Conservation (phyloP, 2,113 vertebrate genomes). For the Thinocorus orbignyianus region DNA sequence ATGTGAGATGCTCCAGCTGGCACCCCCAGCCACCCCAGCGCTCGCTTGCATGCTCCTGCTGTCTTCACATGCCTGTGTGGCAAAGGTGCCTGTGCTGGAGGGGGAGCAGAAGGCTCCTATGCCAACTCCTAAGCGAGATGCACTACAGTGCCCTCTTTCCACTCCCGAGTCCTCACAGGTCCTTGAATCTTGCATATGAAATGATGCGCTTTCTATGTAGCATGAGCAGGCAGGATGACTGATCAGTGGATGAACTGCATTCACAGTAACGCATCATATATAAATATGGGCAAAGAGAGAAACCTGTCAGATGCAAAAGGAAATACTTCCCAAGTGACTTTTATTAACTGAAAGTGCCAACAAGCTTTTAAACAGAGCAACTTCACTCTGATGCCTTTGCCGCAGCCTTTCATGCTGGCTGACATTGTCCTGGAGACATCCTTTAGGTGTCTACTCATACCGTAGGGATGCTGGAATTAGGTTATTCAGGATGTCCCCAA, state of each 20-base stretch:
- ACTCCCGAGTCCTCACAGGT: neutral
- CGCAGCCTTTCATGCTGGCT: neutral
- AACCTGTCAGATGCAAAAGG: conserved; percentile 5
- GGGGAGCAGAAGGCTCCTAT: neutral
- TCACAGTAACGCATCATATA: neutral
- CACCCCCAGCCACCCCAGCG: fast-evolving
- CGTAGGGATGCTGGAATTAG: neutral
- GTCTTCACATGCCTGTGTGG: neutral
- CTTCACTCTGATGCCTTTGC: neutral
- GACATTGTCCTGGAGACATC: conserved; percentile 30
- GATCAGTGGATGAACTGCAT: neutral
- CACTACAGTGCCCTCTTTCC: fast-evolving
- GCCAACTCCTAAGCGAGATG: neutral
- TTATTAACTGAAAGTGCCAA: neutral
- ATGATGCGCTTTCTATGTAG: fast-evolving
- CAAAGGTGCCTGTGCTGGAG: neutral
- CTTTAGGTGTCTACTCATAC: conserved; percentile 13
- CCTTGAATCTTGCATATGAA: fast-evolving
- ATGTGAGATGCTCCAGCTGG: neutral
- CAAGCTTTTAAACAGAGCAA: neutral
- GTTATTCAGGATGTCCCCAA: conserved; percentile 33
- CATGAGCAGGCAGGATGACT: neutral
- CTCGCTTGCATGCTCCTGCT: neutral
- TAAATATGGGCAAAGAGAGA: neutral
- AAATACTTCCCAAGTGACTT: neutral